Percentiles rank a stretch among this genome's conserved stretches.
phyloP scores from a whole-genome alignment of 2,888 invertebrate species.

The Chelonus formosanus region DNA sequence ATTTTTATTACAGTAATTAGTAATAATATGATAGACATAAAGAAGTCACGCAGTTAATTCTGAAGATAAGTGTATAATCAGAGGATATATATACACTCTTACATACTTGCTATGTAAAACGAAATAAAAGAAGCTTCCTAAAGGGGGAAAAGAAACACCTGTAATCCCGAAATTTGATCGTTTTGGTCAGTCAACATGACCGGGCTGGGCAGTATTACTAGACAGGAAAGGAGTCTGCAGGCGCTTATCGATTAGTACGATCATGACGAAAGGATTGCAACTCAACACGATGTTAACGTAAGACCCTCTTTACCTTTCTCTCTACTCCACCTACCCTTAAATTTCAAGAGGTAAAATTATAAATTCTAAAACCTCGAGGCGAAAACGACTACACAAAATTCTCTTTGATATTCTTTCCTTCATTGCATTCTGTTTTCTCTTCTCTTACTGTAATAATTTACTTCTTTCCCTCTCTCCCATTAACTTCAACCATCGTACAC shows the following conservation, averaged over 20 bases:
- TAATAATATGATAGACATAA: slow-evolving; percentile 7
- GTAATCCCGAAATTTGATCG: slow-evolving; percentile 36
- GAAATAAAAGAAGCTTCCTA: slow-evolving; percentile 9
- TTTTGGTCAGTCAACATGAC: not conserved
- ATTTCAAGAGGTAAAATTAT: slow-evolving; percentile 22
- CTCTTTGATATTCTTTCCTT: slow-evolving; percentile 30
- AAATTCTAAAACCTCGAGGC: slow-evolving; percentile 30
- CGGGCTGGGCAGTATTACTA: not conserved
- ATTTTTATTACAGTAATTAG: too few relatives aligned
- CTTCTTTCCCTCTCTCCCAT: not conserved
- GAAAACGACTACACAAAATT: slow-evolving; percentile 25
- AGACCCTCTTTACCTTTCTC: not conserved
- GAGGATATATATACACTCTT: too few relatives aligned
- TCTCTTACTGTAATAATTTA: slow-evolving; percentile 16
- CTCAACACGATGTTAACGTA: not conserved
- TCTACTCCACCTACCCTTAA: slow-evolving; percentile 11
- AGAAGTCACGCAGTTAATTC: not conserved
- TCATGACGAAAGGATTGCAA: slow-evolving; percentile 7
- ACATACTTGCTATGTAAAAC: too few relatives aligned
- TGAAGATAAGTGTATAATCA: not conserved
- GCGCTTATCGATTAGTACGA: slow-evolving; percentile 1
- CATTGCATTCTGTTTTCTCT: slow-evolving; percentile 11
- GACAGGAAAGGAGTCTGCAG: not conserved
- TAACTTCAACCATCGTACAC: not conserved
- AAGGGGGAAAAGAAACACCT: slow-evolving; percentile 30